Base-by-base conservation (phyloP, 1,140 invertebrate species). In the Venturia canescens region DNA sequence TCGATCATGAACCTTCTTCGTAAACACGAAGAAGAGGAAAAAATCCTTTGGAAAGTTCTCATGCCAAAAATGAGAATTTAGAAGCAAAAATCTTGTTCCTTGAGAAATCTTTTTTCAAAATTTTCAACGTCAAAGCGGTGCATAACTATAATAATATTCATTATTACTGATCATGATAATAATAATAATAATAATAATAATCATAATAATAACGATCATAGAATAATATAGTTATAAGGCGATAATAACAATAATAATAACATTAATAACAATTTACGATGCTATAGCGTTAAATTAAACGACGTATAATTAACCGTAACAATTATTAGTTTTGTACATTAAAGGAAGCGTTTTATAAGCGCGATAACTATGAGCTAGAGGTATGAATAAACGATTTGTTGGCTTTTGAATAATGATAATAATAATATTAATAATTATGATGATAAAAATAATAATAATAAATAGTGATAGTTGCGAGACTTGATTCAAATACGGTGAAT, bases 341-440 rank as follows among this genome's bases (percentile, higher is more conserved):
- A 80, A 57, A 69, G 34, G 38, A 44, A 9, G 38, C 78, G 78
- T 79, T 31, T 79, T 79, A 79, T 31, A 71, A 71, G 60, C 70
- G 78, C 26, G 67, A 57, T 71, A 21, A 79, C 78, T 79, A 79
- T 67, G 77, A 79, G 50, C 71, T 75, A 79, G 78, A 71, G 78
- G 71, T 79, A 79, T 79, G 53, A 79, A 79, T 70, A 71, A 79
- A 79, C 78, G 70, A 79, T 79, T 71, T 79, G 78, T 79, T 79
- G 78, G 78, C 78, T 79, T 79, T 79, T 79, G 31, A 79, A 70
- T 71, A 79, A 53, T 79, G 71, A 79, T 48, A 53, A 53, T 53
- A 34, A 34, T 34, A 34, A 44, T 44, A 44, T 11, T 44, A 44
- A 44, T 57, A 48, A 79, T 79, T n/a, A 53, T 53, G 15, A 53